Conservation (phyloP, 1,140 invertebrate species). For the Orchesella cincta region DNA sequence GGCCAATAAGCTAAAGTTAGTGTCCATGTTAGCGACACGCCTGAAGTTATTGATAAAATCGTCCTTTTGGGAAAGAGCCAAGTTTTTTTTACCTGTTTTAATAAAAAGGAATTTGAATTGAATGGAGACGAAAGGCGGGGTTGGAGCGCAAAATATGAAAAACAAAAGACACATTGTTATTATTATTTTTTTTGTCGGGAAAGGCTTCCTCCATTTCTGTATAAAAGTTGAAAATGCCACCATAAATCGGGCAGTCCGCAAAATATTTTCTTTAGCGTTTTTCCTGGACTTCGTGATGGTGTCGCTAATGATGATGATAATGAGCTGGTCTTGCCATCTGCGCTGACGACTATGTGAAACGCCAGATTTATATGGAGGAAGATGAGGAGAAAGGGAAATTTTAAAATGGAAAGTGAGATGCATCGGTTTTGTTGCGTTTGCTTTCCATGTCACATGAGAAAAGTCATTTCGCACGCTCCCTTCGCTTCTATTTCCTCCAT, state of each 20-base stretch:
- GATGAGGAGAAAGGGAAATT: not conserved
- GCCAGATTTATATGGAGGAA: not conserved
- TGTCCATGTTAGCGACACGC: conserved; percentile 13
- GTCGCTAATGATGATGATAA: not conserved
- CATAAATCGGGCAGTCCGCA: conserved; percentile 15
- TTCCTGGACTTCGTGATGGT: not conserved
- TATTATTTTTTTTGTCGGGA: not conserved
- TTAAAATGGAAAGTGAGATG: not conserved
- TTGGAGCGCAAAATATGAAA: too few species aligned
- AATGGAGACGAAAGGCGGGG: conserved; percentile 24
- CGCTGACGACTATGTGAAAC: not conserved
- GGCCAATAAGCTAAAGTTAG: too few species aligned
- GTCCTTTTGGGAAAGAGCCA: not conserved
- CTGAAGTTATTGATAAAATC: conserved; percentile 18
- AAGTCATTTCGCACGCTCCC: conserved; percentile 4
- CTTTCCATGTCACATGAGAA: not conserved
- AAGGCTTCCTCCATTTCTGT: not conserved
- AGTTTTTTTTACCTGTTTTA: conserved; percentile 22
- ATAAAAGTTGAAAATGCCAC: not conserved
- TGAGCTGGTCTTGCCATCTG: not conserved
- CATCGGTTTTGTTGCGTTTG: not conserved
- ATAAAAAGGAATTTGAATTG: conserved; percentile 16
- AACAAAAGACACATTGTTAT: not conserved
- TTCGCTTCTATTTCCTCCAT: conserved; percentile 18
- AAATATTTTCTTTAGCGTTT: conserved; percentile 14